Conservation (phyloP, 2,113 vertebrate species). For the Lophochroa leadbeateri region DNA sequence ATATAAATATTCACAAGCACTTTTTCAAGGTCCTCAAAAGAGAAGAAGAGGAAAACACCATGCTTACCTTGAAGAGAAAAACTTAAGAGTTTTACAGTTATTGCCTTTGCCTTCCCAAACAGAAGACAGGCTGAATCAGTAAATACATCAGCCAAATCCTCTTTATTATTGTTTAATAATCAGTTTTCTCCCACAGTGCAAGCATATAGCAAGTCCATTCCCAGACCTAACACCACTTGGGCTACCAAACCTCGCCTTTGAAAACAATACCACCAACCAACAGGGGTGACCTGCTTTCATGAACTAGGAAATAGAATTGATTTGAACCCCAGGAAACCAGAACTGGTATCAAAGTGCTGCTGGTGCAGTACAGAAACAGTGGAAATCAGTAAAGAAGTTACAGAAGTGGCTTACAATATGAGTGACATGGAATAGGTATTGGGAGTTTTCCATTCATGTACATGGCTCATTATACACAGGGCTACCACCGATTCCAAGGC, state of each 20-base stretch:
- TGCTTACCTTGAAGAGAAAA: not conserved
- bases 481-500: conserved; percentile 12
- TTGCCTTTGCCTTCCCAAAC: not conserved
- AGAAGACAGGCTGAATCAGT: not conserved
- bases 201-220: not conserved
- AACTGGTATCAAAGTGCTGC: not conserved
- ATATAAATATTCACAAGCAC: not conserved
- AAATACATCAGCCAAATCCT: not conserved
- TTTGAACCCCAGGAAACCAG: not conserved
- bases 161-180: not conserved
- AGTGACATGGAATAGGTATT: not conserved
- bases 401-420: not conserved
- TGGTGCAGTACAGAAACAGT: not conserved
- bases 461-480: not conserved
- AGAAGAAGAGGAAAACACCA: not conserved
- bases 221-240: not conserved
- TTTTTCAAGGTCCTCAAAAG: not conserved
- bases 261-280: not conserved
- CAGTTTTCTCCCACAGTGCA: not conserved
- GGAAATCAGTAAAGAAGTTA: not conserved
- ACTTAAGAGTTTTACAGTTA: not conserved
- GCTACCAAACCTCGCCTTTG: not conserved
- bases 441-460: not conserved
- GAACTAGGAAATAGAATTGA: not conserved
- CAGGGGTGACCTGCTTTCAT: not conserved